Evolutionary conservation across 2,797 vertebrate species (phyloP).

Genomic region (Hozukius guyotensis): DNA sequence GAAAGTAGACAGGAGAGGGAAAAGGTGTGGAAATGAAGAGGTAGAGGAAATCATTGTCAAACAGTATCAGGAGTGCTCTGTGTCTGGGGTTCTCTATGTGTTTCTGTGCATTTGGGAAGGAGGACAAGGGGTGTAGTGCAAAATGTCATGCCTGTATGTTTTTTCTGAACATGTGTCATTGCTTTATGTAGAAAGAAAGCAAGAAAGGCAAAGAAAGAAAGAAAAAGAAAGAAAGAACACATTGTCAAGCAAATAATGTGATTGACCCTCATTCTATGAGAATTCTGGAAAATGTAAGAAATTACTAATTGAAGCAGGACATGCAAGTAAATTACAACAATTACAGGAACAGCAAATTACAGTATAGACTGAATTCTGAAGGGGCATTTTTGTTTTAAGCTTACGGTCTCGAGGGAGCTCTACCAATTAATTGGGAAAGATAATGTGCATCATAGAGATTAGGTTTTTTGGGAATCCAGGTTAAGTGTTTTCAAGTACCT

Average conservation of each 20-base stretch:
- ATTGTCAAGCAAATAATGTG: slow-evolving; percentile 12
- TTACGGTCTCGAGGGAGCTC: slow-evolving; percentile 10
- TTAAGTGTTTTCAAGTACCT: slow-evolving; percentile 84
- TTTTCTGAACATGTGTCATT: slow-evolving; percentile 38
- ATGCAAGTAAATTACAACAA: slow-evolving; percentile 1
- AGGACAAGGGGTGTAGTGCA: slow-evolving; percentile 34
- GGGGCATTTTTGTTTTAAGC: slow-evolving; percentile 22
- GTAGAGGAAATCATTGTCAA: slow-evolving; percentile 48
- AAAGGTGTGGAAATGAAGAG: slow-evolving; percentile 41
- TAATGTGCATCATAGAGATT: slow-evolving; percentile 44
- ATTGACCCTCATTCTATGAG: neutral
- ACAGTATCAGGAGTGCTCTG: slow-evolving; percentile 41
- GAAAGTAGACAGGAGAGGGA: slow-evolving; percentile 1
- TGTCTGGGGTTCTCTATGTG: slow-evolving; percentile 1
- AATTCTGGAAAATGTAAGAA: neutral
- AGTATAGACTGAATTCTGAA: slow-evolving; percentile 13
- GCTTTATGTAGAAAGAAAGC: slow-evolving; percentile 32
- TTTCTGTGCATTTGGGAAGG: slow-evolving; percentile 13
- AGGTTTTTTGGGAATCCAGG: slow-evolving; percentile 27
- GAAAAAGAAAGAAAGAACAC: neutral
- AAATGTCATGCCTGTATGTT: slow-evolving; percentile 47
- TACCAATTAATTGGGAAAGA: slow-evolving; percentile 41
- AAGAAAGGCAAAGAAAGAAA: neutral
- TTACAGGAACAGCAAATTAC: neutral
- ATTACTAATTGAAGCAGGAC: neutral